A percentile compares a stretch with the other conserved stretches of the same genome.
Evolutionary conservation across 2,113 vertebrate species (phyloP).

Genomic region (Apus apus): DNA sequence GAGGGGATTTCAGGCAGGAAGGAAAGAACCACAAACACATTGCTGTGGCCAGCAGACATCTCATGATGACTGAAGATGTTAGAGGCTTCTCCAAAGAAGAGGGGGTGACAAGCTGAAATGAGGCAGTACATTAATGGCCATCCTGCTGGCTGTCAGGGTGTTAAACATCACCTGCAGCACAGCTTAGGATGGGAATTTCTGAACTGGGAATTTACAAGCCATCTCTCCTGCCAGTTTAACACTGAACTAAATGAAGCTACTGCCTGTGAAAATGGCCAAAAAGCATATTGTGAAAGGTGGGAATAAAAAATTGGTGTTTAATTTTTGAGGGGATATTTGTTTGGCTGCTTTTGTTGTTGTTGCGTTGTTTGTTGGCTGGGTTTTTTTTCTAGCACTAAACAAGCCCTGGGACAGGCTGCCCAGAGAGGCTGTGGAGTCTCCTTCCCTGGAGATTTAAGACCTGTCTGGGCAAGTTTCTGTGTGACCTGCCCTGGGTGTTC

Average conservation of each 20-base stretch:
- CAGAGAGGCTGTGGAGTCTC: too few species aligned
- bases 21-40: not conserved
- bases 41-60: not conserved
- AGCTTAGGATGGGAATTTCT: not conserved
- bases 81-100: not conserved
- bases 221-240: not conserved
- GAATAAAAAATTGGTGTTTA: not conserved
- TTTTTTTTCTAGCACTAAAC: too few species aligned
- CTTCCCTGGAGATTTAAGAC: too few species aligned
- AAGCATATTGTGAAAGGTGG: not conserved
- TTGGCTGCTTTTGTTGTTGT: not conserved
- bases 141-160: not conserved
- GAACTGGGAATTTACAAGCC: not conserved
- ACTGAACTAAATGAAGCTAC: not conserved
- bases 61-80: not conserved
- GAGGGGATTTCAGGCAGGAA: not conserved
- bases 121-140: not conserved
- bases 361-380: not conserved
- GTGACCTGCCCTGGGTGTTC: too few species aligned
- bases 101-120: not conserved
- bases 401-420: too few species aligned
- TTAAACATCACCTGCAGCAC: not conserved
- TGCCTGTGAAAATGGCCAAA: not conserved
- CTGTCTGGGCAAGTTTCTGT: too few species aligned
- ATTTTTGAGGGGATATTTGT: not conserved